Base-by-base conservation (phyloP, 1,140 invertebrate genomes). In the Drosophila auraria region DNA sequence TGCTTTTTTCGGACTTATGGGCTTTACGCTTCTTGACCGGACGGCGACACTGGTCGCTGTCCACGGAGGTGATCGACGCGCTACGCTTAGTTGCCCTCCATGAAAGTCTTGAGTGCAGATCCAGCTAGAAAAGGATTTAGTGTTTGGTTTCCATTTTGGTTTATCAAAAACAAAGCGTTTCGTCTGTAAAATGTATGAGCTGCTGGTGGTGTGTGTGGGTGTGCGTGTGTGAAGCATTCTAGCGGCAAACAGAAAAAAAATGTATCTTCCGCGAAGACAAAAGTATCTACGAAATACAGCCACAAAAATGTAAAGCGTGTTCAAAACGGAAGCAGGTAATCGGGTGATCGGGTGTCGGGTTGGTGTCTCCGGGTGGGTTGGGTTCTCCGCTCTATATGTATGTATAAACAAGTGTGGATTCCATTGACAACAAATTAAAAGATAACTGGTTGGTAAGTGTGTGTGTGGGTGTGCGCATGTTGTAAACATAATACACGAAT, bases 121-220 rank as follows among this genome's bases (percentile, higher is more conserved):
- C 86, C 86, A 90, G 86, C 86, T 90, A 90, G 86, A 90, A 90
- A 90, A 78, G 89, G 81, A 87, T 87, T 90, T 84, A 79, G 66
- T 80, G 56, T 76, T 66, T 62, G 66, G 73, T 70, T 73, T 68
- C 54, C 54, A 57, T 57, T 57, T 57, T 38, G 4, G 36, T 4
- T 36, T 11, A 45, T 54, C 42, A 38, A 38, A 38, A 38, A 38
- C 36, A 65, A 73, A 65, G 66, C 66, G 59, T 30, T 60, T 50
- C 20, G 65, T 65, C 25, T 20, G 62, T 44, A 33, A 36, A 49
- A 40, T 62, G 33, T 59, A 42, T 68, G 57, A 50, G 68, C 12
- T 33, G 27, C 27, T 30, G 27, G 6, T 20, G 20, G 20, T 20
- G 20, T 30, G 27, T 30, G 27, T 30, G 27, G 33, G 50, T 69